Percentiles rank a stretch among this genome's conserved stretches.
Conservation (phyloP, 1,140 invertebrate genomes). For the Drosophila fuyamai region DNA sequence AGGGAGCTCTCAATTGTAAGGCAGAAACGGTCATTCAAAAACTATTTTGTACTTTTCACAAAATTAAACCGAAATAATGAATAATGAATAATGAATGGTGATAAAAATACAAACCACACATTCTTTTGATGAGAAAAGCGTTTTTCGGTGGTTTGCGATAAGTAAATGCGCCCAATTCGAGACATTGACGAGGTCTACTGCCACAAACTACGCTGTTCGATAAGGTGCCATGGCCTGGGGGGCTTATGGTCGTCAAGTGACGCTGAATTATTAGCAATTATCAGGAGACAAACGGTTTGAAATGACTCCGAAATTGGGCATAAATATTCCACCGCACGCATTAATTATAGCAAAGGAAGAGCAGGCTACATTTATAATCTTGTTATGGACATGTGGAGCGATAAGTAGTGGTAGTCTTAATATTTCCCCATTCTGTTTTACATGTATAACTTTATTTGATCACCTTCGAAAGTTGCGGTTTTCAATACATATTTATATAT, state of each 20-base stretch:
- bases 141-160: conserved; percentile 29
- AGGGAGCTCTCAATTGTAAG: conserved; percentile 24
- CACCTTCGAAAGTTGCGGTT: conserved; percentile 31
- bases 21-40: conserved; percentile 50
- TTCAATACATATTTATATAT: conserved; percentile 8
- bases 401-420: conserved; percentile 6
- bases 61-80: conserved; percentile 48
- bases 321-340: conserved; percentile 55
- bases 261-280: conserved; percentile 81
- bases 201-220: conserved; percentile 40
- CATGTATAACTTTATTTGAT: conserved; percentile 67
- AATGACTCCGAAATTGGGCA: conserved; percentile 74
- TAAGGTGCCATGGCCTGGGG: conserved; percentile 51
- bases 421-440: conserved; percentile 16
- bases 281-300: conserved; percentile 71
- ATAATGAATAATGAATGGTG: conserved; percentile 61
- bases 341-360: conserved; percentile 40
- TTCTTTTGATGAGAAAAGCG: conserved; percentile 13
- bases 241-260: conserved; percentile 74
- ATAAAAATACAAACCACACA: conserved; percentile 33
- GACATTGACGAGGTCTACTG: conserved; percentile 57
- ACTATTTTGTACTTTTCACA: conserved; percentile 36
- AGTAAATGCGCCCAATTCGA: conserved; percentile 59
- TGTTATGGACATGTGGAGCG: conserved; percentile 36
- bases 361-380: conserved; percentile 48